These are phyloP conservation scores for Grapholita molesta DNA, from an alignment of 1,140 invertebrate genomes.

Conservation along the genomic window DNA sequence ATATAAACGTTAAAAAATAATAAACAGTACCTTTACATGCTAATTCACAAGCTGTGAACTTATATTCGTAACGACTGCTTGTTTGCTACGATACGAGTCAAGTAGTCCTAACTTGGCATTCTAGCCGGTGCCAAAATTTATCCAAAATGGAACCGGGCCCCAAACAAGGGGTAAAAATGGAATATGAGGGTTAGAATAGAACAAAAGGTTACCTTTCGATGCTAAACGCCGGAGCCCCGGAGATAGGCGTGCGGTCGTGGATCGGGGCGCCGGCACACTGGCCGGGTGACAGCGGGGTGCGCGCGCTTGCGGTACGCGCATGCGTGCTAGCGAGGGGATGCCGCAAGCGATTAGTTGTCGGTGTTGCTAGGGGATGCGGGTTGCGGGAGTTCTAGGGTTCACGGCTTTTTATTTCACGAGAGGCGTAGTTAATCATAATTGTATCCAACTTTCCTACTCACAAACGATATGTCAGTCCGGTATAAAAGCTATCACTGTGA, in stretches of 20 bases:
- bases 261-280: constrained; percentile 69
- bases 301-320: constrained; percentile 62
- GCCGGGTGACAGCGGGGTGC: constrained; percentile 53
- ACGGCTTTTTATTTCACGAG: not conserved
- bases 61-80: not conserved
- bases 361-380: not conserved
- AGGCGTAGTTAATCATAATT: not conserved
- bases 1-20: not conserved
- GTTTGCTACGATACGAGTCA: not conserved
- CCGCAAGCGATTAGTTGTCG: constrained; percentile 47
- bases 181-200: constrained; percentile 35
- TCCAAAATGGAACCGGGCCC: not conserved
- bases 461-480: no score
- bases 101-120: not conserved
- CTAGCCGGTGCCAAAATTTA: not conserved
- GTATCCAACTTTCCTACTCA: not conserved
- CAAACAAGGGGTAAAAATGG: not conserved
- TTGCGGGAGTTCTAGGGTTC: not conserved
- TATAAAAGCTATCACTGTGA: no score
- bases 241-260: constrained; percentile 62
- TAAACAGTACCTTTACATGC: not conserved
- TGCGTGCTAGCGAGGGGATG: constrained; percentile 45
- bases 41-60: not conserved
- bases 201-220: constrained; percentile 30
- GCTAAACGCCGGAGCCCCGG: constrained; percentile 67